Evolutionary conservation across 1,140 invertebrate species (phyloP).

Genomic region (Heliconius himera): DNA sequence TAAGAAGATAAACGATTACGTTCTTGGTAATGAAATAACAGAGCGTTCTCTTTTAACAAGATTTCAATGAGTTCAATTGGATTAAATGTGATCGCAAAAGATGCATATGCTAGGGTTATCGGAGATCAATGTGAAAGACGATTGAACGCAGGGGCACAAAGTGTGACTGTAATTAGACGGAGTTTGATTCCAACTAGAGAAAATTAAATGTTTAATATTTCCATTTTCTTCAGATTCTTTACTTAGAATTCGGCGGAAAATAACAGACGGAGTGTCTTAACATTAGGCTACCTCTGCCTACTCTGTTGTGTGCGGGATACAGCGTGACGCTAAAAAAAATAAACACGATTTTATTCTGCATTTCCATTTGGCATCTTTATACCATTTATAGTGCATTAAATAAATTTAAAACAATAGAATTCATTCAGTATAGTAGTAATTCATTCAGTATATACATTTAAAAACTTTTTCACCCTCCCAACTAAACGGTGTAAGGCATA

Average conservation of each 20-base stretch:
- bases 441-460: too few species aligned
- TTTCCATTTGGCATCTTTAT: neutral
- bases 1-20: constrained; percentile 5
- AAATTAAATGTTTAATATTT: too few species aligned
- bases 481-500: neutral
- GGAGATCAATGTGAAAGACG: neutral
- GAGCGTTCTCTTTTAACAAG: constrained; percentile 24
- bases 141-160: neutral
- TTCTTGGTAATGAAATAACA: constrained; percentile 10
- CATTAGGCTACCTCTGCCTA: too few species aligned
- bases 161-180: too few species aligned
- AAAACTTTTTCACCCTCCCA: neutral
- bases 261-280: too few species aligned
- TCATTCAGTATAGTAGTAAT: too few species aligned
- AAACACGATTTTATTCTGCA: neutral
- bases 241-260: too few species aligned
- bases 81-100: constrained; percentile 26
- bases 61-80: constrained; percentile 33
- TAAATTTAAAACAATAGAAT: too few species aligned
- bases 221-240: too few species aligned
- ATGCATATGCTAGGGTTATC: neutral
- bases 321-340: neutral
- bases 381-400: neutral
- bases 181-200: too few species aligned
- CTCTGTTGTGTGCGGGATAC: too few species aligned